A percentile compares a stretch with the other conserved stretches of the same genome.
phyloP scores from a whole-genome alignment of 2,797 vertebrate species.

The Argentina silus region DNA sequence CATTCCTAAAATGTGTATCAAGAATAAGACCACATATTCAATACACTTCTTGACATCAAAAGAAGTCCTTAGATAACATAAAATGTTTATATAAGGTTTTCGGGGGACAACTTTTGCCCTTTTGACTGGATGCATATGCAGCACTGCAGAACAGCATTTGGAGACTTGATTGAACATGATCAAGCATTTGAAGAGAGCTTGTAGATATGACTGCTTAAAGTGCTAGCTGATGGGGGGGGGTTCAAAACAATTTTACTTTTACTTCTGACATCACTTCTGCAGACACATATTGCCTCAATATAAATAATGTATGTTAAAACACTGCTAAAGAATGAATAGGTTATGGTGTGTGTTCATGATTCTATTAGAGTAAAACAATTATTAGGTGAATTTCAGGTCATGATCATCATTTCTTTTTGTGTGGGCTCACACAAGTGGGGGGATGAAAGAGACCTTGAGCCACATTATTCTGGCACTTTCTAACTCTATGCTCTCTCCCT shows the following conservation, averaged over 20 bases:
- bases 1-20: conserved; percentile 60
- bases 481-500: conserved; percentile 35
- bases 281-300: background rate
- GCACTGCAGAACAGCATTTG: no score
- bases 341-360: conserved; percentile 25
- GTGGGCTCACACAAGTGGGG: conserved; percentile 30
- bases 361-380: conserved; percentile 34
- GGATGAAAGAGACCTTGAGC: conserved; percentile 52
- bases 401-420: background rate
- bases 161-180: no score
- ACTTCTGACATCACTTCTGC: background rate
- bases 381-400: conserved; percentile 66
- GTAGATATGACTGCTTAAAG: no score
- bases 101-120: conserved; percentile 60
- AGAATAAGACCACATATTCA: conserved; percentile 60
- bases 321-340: conserved; percentile 24
- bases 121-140: conserved; percentile 52
- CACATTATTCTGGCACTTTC: conserved; percentile 49
- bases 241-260: background rate
- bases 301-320: conserved; percentile 16
- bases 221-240: no score
- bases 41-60: conserved; percentile 69
- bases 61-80: conserved; percentile 55
- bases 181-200: no score
- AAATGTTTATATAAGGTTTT: conserved; percentile 57